Evolutionary conservation across 2,113 vertebrate genomes (phyloP), one percentile per base, ranked within the genome.

Genomic region (Hyperopisus bebe): DNA sequence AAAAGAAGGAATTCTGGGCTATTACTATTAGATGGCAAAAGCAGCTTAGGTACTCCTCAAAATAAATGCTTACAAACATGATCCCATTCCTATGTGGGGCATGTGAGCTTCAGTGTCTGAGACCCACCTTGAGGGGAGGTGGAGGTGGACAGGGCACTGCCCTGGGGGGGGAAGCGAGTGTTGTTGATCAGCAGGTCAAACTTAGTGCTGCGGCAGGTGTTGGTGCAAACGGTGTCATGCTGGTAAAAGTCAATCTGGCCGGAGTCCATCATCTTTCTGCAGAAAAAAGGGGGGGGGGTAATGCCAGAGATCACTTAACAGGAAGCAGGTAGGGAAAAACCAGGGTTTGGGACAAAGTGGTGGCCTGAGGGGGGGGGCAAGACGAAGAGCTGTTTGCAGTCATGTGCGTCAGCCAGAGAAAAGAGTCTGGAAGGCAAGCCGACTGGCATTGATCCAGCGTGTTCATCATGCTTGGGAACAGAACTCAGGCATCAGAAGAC

Each of bases 191-290:
- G 95, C 92, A 98, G 96, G 91, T 99, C 97, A 44, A 98, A 98
- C 92, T 99, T 99, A 91, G 97, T 98, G 94, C 98, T 99, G 93
- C 98, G 96, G 92, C 98, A 99, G 84, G 97, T 99, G 95, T 98
- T 99, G 94, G 97, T 98, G 94, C 98, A 99, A 87, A 99, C 96
- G 5, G 96, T 96, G 93, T 98, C 97, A 0, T 99, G 98, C 89
- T 98, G 98, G 94, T 98, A 99, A 93, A 99, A 99, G 92, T 99
- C 98, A 48, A 99, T 98, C 93, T 99, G 97, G 77, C 98, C 98
- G 0, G 97, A 98, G 92, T 99, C 98, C 98, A 99, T 99, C 97
- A 98, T 98, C 94, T 98, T 99, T 95, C 98, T 99, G 94, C 89
- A 44, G 77, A 62, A n/a, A 62, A 62, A n/a, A 62, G 42, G 92